These are phyloP conservation scores for Andrena fulva DNA, from an alignment of 2,888 invertebrate genomes.

Conservation along the genomic window DNA sequence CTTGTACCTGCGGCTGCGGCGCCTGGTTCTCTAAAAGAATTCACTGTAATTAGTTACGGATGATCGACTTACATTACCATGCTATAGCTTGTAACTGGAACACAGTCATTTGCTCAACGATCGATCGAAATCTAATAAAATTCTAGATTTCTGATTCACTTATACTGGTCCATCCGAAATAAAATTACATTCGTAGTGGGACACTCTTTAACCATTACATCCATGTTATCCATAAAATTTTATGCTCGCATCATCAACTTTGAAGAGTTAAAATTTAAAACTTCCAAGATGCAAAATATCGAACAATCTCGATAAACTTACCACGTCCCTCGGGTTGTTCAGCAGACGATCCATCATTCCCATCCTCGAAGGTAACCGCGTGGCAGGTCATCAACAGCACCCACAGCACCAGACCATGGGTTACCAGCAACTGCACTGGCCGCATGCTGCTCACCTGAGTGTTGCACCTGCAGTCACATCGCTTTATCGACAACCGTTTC, in stretches of 20 bases:
- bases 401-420: conserved; percentile 70
- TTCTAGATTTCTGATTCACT: too few relatives aligned
- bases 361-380: conserved; percentile 79
- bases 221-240: too few relatives aligned
- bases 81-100: too few relatives aligned
- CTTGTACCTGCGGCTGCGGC: conserved; percentile 9
- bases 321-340: conserved; percentile 65
- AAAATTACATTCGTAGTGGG: too few relatives aligned
- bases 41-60: not conserved
- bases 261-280: not conserved
- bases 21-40: conserved; percentile 23
- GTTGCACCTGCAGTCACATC: conserved; percentile 53
- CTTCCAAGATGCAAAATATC: not conserved
- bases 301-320: conserved; percentile 45
- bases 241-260: too few relatives aligned
- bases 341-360: conserved; percentile 45
- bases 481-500: conserved; percentile 49
- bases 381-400: conserved; percentile 71
- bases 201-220: too few relatives aligned
- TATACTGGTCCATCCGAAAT: too few relatives aligned
- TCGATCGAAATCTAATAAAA: too few relatives aligned
- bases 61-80: too few relatives aligned
- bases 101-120: too few relatives aligned
- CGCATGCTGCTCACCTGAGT: conserved; percentile 72
- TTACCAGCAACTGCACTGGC: conserved; percentile 75